Conservation (phyloP, 2,888 invertebrate genomes). For the Heliconius charithonia region DNA sequence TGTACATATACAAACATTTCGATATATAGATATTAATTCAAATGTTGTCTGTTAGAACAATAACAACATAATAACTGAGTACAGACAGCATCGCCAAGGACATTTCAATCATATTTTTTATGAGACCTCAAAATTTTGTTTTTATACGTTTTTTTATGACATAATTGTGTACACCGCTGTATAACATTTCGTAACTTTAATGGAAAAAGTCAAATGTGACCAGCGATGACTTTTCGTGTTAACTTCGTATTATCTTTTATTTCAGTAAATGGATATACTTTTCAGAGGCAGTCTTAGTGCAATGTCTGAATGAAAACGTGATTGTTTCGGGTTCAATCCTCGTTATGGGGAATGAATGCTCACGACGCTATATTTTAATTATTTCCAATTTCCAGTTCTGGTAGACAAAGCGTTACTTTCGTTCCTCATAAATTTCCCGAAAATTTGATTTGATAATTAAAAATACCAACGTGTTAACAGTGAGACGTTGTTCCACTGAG, state of each 20-base stretch:
- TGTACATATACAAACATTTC: neutral
- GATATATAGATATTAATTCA: neutral
- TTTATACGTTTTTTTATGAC: slow-evolving; percentile 19
- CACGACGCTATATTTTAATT: neutral
- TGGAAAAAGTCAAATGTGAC: slow-evolving; percentile 26
- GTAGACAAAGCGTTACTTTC: neutral
- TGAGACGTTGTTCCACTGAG: no score
- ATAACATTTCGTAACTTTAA: slow-evolving; percentile 18
- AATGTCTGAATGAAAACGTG: neutral
- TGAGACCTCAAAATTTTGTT: neutral
- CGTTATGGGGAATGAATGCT: neutral
- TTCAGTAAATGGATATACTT: neutral
- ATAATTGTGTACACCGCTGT: slow-evolving; percentile 18
- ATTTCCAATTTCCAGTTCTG: neutral
- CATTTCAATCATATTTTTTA: slow-evolving; percentile 17
- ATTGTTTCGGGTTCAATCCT: neutral
- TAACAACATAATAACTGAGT: neutral
- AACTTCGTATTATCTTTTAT: neutral
- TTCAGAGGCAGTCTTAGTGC: neutral
- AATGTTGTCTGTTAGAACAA: neutral
- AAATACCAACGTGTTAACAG: no score
- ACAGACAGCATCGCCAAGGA: neutral
- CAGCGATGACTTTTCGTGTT: neutral
- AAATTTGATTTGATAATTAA: no score
- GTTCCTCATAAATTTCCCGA: no score